Percentiles rank a stretch among this genome's conserved stretches.
These are phyloP conservation scores for Idris sp. DNA, from an alignment of 1,140 invertebrate species.

Conservation along the genomic window DNA sequence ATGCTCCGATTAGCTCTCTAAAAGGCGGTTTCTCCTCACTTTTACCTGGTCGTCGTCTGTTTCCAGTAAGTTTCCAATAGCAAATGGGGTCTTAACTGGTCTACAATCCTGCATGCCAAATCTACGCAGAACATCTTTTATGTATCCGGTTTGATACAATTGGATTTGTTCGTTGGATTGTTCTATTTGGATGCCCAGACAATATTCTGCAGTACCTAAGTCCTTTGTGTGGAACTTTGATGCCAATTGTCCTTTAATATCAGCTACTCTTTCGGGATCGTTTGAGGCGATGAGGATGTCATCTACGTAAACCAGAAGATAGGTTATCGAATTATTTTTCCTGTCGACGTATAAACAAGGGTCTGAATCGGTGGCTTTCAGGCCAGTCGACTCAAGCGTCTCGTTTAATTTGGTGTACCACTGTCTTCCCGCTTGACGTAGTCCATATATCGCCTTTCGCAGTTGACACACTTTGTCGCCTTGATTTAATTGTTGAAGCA, in stretches of 20 bases:
- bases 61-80: not conserved
- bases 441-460: slow-evolving; percentile 4
- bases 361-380: not conserved
- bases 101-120: too few relatives aligned
- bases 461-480: not conserved
- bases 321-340: too few relatives aligned
- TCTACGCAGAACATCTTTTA: too few relatives aligned
- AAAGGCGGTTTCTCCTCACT: slow-evolving; percentile 55
- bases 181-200: too few relatives aligned
- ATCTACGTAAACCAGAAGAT: too few relatives aligned
- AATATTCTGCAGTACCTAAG: not conserved
- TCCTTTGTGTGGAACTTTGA: slow-evolving; percentile 14
- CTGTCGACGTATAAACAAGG: slow-evolving; percentile 5
- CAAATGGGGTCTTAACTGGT: not conserved
- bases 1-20: slow-evolving; percentile 66
- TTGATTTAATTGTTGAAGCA: not conserved
- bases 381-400: not conserved
- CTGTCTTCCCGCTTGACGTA: slow-evolving; percentile 2
- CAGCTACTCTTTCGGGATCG: too few relatives aligned
- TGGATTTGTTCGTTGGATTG: too few relatives aligned
- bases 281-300: too few relatives aligned
- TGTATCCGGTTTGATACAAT: too few relatives aligned
- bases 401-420: slow-evolving; percentile 1
- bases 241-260: not conserved
- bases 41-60: not conserved